These are phyloP conservation scores for Taphrorychus bicolor DNA, from an alignment of 2,888 invertebrate genomes.

Conservation along the genomic window DNA sequence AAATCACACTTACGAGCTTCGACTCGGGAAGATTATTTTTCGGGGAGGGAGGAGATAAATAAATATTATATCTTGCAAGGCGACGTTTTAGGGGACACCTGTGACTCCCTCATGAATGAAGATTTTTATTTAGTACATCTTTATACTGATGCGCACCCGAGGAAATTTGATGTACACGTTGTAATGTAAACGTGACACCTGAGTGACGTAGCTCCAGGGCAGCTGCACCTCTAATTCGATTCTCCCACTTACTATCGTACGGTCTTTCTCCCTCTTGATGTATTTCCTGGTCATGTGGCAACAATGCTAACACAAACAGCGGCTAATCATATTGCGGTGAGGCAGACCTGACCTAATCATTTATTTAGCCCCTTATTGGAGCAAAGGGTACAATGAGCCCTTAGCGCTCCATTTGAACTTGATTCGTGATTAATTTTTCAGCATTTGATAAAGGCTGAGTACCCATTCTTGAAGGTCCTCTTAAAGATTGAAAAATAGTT, in stretches of 20 bases:
- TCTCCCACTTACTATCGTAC: background rate
- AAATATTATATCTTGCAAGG: slow-evolving; percentile 16
- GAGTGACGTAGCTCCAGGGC: slow-evolving; percentile 25
- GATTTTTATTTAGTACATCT: background rate
- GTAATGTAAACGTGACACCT: slow-evolving; percentile 31
- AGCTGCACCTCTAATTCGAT: slow-evolving; percentile 21
- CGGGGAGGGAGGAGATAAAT: slow-evolving; percentile 20
- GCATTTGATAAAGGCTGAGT: background rate
- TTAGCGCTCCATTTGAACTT: slow-evolving; percentile 18
- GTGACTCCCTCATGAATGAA: slow-evolving; percentile 3
- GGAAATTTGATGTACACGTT: too few relatives aligned
- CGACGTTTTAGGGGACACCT: slow-evolving; percentile 23
- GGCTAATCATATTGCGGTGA: slow-evolving; percentile 51
- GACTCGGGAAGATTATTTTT: slow-evolving; percentile 37
- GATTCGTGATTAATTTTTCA: slow-evolving; percentile 24
- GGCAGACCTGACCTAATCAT: slow-evolving; percentile 44
- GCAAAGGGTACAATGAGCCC: slow-evolving; percentile 20
- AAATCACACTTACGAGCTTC: slow-evolving; percentile 55
- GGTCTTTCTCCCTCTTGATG: background rate
- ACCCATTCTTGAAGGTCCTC: too few relatives aligned
- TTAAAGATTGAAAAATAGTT: too few relatives aligned
- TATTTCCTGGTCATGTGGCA: slow-evolving; percentile 3
- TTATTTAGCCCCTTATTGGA: slow-evolving; percentile 40
- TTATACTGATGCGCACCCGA: background rate
- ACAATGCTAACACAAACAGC: slow-evolving; percentile 5